Evolutionary conservation across 1,140 invertebrate species (phyloP).

Genomic region (Dendrolimus punctatus): DNA sequence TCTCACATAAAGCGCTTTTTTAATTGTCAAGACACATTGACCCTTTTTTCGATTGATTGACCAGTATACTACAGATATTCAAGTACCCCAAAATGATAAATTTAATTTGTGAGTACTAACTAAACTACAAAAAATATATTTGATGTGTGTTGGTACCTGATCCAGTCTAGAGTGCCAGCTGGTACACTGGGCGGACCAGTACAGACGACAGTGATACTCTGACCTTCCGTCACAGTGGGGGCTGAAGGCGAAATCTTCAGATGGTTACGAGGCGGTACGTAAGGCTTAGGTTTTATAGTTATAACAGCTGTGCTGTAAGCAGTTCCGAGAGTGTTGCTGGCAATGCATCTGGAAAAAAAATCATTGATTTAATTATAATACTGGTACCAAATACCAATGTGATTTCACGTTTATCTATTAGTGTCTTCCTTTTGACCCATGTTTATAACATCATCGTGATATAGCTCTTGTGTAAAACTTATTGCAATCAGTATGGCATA

Average conservation of each 20-base stretch:
- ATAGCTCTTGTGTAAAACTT: no score
- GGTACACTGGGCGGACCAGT: conserved; percentile 43
- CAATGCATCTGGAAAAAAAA: conserved; percentile 36
- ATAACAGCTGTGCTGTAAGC: conserved; percentile 35
- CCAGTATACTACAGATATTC: no score
- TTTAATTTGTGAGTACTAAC: no score
- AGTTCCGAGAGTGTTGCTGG: conserved; percentile 41
- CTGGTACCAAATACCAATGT: no score
- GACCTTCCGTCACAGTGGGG: conserved; percentile 43
- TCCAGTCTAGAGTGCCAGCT: conserved; percentile 54
- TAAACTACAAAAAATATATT: background rate
- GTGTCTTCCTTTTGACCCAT: no score
- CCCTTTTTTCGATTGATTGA: no score
- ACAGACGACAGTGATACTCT: conserved; percentile 42
- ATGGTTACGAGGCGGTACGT: conserved; percentile 19
- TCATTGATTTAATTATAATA: conserved; percentile 2
- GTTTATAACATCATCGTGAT: no score
- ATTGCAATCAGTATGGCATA: no score
- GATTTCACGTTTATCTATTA: no score
- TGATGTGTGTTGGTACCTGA: conserved; percentile 35
- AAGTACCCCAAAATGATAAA: no score
- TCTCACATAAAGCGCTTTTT: no score
- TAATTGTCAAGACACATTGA: no score
- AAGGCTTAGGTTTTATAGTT: conserved; percentile 33
- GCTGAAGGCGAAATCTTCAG: conserved; percentile 34